A percentile compares a stretch with the other conserved stretches of the same genome.
These are phyloP conservation scores for Sycobia sp. DNA, from an alignment of 1,140 invertebrate species.

Conservation along the genomic window DNA sequence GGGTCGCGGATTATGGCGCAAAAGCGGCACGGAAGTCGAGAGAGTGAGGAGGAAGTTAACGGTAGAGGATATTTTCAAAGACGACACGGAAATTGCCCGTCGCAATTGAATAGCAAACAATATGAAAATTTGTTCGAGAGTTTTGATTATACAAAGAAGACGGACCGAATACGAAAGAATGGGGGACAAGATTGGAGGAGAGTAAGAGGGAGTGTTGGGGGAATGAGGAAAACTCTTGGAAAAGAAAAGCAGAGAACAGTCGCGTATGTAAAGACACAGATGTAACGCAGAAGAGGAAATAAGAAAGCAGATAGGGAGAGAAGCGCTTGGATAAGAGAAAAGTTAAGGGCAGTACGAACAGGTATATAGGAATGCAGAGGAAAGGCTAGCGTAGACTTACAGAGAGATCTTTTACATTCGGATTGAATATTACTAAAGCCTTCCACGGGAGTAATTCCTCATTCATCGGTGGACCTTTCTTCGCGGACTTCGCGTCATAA, in stretches of 20 bases:
- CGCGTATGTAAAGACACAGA: no score
- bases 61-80: constrained; percentile 50
- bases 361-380: no score
- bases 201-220: constrained; percentile 3
- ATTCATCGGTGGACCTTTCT: no score
- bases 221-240: background rate
- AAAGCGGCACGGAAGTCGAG: background rate
- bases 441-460: no score
- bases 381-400: no score
- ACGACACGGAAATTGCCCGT: constrained; percentile 57
- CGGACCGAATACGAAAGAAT: no score
- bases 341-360: no score
- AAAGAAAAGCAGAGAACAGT: background rate
- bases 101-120: constrained; percentile 62
- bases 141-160: constrained; percentile 60
- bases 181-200: background rate
- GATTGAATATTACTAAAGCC: no score
- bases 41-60: background rate
- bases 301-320: background rate
- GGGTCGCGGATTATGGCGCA: background rate
- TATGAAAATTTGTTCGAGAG: constrained; percentile 62
- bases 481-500: no score
- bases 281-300: no score
- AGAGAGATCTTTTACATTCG: no score
- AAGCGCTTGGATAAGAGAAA: no score